These are phyloP conservation scores for Pangasius macronema DNA, from an alignment of 2,797 vertebrate genomes.

Conservation along the genomic window DNA sequence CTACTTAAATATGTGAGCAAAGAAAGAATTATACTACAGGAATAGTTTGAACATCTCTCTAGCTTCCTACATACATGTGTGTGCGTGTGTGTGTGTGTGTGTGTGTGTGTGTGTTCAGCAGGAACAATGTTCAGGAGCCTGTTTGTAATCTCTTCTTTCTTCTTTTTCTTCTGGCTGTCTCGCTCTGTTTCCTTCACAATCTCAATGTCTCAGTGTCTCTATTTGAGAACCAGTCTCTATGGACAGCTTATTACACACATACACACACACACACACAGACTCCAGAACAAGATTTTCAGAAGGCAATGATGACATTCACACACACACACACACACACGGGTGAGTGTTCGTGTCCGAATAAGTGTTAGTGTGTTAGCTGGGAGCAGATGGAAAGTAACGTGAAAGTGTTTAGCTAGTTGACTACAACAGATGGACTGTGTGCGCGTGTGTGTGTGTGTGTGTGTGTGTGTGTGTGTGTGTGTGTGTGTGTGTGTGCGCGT, in stretches of 20 bases:
- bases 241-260: background rate
- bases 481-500: conserved; percentile 15
- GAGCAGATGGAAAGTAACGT: conserved; percentile 4
- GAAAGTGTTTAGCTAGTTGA: conserved; percentile 8
- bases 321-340: background rate
- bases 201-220: conserved; percentile 10
- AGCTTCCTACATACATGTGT: background rate
- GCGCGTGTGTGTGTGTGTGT: background rate
- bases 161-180: background rate
- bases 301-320: background rate
- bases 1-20: no score
- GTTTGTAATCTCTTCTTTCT: background rate
- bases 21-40: background rate
- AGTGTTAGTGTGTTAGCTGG: background rate
- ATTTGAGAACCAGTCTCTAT: conserved; percentile 22
- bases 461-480: conserved; percentile 9
- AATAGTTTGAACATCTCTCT: background rate
- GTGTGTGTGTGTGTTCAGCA: conserved; percentile 6
- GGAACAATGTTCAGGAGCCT: background rate
- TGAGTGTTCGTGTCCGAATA: background rate
- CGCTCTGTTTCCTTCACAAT: background rate
- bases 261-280: background rate
- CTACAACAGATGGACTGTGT: background rate
- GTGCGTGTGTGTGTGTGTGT: conserved; percentile 30
- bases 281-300: background rate